Evolutionary conservation across 2,797 vertebrate genomes (phyloP).

Genomic region (Brachyrhaphis roseni): DNA sequence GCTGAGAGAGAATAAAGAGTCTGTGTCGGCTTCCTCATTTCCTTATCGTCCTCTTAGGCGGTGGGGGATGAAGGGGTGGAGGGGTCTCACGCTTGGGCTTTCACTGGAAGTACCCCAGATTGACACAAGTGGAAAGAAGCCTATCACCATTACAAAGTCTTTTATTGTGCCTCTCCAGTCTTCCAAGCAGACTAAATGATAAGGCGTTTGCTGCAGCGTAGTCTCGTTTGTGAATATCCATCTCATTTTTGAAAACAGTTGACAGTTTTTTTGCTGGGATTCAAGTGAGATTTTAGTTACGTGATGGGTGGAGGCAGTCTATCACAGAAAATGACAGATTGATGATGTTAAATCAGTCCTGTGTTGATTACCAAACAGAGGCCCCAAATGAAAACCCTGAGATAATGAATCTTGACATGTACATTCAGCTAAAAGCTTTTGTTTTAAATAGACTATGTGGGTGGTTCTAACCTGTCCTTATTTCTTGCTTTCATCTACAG

Average conservation of each 20-base stretch:
- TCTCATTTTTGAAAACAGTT: slow-evolving; percentile 21
- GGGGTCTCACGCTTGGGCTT: slow-evolving; percentile 63
- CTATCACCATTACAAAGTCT: slow-evolving; percentile 33
- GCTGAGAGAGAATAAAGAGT: slow-evolving; percentile 42
- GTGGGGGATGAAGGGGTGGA: slow-evolving; percentile 53
- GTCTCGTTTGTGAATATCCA: slow-evolving; percentile 22
- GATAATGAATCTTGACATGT: slow-evolving; percentile 9
- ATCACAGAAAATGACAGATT: slow-evolving; percentile 25
- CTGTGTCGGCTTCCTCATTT: slow-evolving; percentile 60
- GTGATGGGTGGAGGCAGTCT: slow-evolving; percentile 10
- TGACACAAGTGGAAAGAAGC: slow-evolving; percentile 38
- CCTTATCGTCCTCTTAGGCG: slow-evolving; percentile 74
- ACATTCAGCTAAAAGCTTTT: slow-evolving; percentile 4
- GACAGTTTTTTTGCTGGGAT: slow-evolving; percentile 10
- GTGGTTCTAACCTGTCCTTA: not conserved
- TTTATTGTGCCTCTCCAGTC: slow-evolving; percentile 24
- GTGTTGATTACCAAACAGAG: slow-evolving; percentile 2
- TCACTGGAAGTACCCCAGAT: slow-evolving; percentile 45
- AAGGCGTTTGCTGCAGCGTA: slow-evolving; percentile 20
- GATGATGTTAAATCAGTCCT: slow-evolving; percentile 3
- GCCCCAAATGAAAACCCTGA: slow-evolving; percentile 4
- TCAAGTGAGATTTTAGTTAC: slow-evolving; percentile 17
- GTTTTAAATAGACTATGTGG: slow-evolving; percentile 4
- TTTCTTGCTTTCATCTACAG: not conserved
- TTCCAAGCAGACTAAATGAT: slow-evolving; percentile 23